Conservation (phyloP, 2,113 vertebrate species). For the Chitala chitala region DNA sequence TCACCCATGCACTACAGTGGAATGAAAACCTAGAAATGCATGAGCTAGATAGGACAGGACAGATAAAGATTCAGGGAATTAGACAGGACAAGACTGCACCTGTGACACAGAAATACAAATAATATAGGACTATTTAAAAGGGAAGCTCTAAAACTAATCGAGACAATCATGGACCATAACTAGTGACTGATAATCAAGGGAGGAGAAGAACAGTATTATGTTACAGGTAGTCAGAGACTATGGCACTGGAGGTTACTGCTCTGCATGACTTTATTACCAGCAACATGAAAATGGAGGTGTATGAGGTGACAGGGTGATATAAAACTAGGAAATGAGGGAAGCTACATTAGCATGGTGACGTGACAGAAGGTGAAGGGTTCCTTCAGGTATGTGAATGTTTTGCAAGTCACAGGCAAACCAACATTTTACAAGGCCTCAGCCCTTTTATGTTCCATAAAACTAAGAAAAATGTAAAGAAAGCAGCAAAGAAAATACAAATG, state of each 20-base stretch:
- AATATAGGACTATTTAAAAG: not conserved
- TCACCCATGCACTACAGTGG: not conserved
- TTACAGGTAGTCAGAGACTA: not conserved
- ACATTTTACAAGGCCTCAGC: slow-evolving; percentile 15
- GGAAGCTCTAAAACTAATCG: not conserved
- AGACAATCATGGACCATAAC: no score
- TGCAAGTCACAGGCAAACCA: not conserved
- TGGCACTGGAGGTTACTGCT: no score
- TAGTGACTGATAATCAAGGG: not conserved
- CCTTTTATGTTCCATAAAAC: slow-evolving; percentile 12
- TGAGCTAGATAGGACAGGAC: no score
- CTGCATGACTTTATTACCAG: no score
- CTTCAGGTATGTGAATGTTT: not conserved
- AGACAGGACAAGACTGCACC: no score
- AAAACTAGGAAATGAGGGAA: no score
- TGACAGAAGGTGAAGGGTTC: not conserved
- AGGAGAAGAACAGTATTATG: not conserved
- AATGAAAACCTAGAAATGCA: no score
- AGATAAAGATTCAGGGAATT: not conserved
- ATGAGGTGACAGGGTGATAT: no score
- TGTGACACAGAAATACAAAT: not conserved
- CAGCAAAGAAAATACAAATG: not conserved
- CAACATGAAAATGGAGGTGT: no score
- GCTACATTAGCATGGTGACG: no score
- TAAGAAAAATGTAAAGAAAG: not conserved